These are phyloP conservation scores for Apotomis betuletana DNA, from an alignment of 2,888 invertebrate species.

Conservation along the genomic window DNA sequence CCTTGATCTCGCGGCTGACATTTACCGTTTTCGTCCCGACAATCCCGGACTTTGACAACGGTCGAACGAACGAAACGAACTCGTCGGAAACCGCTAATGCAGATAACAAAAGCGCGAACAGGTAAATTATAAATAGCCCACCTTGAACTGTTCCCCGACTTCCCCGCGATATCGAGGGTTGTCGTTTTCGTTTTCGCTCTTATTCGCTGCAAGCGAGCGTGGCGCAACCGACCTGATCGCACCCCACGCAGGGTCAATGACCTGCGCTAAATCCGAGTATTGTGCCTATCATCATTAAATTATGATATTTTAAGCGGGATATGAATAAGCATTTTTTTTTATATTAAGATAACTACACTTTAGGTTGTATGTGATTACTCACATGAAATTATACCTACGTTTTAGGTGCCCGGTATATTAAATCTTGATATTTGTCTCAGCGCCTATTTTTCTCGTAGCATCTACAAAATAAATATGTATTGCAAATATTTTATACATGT, in stretches of 20 bases:
- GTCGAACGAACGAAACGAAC: constrained; percentile 11
- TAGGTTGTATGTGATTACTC: no score
- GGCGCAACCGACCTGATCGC: constrained; percentile 28
- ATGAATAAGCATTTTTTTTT: neutral
- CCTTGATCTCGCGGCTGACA: constrained; percentile 9
- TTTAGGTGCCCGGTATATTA: no score
- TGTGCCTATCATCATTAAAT: constrained; percentile 43
- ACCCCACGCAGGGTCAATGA: constrained; percentile 22
- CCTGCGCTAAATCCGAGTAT: constrained; percentile 26
- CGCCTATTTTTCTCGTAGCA: no score
- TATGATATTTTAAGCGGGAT: constrained; percentile 38
- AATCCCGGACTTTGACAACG: constrained; percentile 30
- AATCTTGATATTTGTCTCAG: no score
- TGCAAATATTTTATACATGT: no score
- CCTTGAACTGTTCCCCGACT: constrained; percentile 31
- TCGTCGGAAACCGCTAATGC: constrained; percentile 1
- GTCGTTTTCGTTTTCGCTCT: constrained; percentile 25
- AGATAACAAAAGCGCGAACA: constrained; percentile 14
- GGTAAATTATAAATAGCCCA: constrained; percentile 32
- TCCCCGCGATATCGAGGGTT: constrained; percentile 9
- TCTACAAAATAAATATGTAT: no score
- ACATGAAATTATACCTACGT: no score
- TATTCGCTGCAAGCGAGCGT: constrained; percentile 21
- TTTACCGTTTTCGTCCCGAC: constrained; percentile 12
- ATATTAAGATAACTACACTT: neutral